These are phyloP conservation scores for Actias luna DNA, from an alignment of 2,888 invertebrate species.

Conservation along the genomic window DNA sequence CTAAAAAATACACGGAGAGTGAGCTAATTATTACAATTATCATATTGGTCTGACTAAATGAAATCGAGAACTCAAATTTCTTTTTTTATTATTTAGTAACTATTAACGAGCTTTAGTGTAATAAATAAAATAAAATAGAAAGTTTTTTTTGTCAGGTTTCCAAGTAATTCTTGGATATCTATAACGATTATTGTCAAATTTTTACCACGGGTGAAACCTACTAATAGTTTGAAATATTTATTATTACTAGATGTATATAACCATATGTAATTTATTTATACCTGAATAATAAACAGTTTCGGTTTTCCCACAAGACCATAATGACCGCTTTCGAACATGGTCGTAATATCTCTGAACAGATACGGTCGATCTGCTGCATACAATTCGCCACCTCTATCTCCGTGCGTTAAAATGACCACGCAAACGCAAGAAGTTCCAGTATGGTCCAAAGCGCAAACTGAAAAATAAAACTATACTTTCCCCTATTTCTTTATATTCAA, in stretches of 20 bases:
- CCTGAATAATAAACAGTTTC: conserved; percentile 25
- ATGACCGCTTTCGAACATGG: conserved; percentile 19
- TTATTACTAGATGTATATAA: not conserved
- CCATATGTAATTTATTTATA: not conserved
- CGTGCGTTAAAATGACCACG: conserved; percentile 58
- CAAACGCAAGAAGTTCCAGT: conserved; percentile 53
- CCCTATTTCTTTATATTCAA: not conserved
- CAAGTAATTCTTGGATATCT: no score
- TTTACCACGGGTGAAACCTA: no score
- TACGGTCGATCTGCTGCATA: conserved; percentile 25
- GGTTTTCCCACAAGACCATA: conserved; percentile 26
- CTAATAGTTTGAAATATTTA: no score
- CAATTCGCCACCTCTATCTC: conserved; percentile 26
- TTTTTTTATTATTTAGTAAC: no score
- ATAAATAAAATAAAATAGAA: no score
- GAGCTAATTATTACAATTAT: not conserved
- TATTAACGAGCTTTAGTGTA: no score
- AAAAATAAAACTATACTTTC: not conserved
- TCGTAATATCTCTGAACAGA: conserved; percentile 19
- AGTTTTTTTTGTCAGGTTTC: no score
- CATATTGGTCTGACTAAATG: not conserved
- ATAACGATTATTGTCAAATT: no score
- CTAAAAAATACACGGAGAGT: not conserved
- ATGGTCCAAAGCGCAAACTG: conserved; percentile 54
- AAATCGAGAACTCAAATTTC: not conserved